Base-by-base conservation (phyloP, 2,113 vertebrate species). In the Cinclus mexicanus region DNA sequence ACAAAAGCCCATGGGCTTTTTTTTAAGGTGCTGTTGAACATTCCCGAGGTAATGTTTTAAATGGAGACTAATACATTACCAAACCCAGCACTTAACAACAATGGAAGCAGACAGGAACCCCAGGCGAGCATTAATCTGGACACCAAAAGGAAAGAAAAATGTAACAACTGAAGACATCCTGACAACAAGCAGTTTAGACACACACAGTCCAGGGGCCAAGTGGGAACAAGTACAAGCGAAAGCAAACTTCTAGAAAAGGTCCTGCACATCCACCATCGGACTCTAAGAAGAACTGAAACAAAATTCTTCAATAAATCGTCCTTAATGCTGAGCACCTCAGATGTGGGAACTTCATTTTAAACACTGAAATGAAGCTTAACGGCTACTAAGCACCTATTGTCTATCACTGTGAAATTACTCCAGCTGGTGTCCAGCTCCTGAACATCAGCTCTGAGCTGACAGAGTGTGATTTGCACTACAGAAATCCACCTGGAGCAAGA, bases 1-100 rank as follows among this genome's bases (percentile, higher is more conserved):
- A 77, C 63, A 74, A 90, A 93, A 95, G 79, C 95, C 94, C 79
- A 92, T 39, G 59, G 95, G 92, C 79, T 89, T 94, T 92, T 50
- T 90, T 83, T 41, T 47, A 69, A 89, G 83, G 90, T 89, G 79
- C 79, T 57, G 67, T 53, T 76, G 85, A 90, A 86, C 63, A 65
- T 95, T 92, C 94, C 94, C 44, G 56, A 94, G 76, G 75, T 70
- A 55, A 88, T 79, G 65, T 41, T 93, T 89, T 77, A 95, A 95
- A 81, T 41, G 42, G 63, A 92, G 89, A 56, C 65, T 91, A 91
- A 94, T 78, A 35, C n/a, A 41, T 85, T 82, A 82, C 82, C 80
- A 52, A 52, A 55, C 31, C 78, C 23, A 69, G 78, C 53, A 95
- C 42, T 95, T 89, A 72, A 84, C 77, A 86, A 71, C 53, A 87